Percentiles rank a stretch among this genome's conserved stretches.
Conservation (phyloP, 1,140 invertebrate genomes). For the Limonius californicus region DNA sequence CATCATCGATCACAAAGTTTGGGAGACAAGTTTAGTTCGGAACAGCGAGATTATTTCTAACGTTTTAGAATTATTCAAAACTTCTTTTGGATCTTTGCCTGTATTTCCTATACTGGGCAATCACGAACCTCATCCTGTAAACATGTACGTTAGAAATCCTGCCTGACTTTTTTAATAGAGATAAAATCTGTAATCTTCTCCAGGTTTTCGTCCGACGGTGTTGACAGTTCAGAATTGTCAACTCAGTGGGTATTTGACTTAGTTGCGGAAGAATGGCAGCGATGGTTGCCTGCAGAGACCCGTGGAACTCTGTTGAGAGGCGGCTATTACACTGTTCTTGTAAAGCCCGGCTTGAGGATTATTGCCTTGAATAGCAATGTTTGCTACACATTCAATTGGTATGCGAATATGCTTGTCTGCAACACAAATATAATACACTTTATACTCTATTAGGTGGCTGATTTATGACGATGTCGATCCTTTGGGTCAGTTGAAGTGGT, state of each 20-base stretch:
- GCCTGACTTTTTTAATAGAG: background rate
- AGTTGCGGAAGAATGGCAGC: conserved; percentile 59
- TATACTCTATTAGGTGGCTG: conserved; percentile 56
- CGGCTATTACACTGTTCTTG: conserved; percentile 66
- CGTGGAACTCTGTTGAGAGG: conserved; percentile 59
- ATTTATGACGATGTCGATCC: conserved; percentile 58
- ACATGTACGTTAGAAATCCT: conserved; percentile 59
- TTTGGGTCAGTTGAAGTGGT: conserved; percentile 70
- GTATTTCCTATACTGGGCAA: conserved; percentile 79
- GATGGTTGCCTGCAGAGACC: conserved; percentile 61
- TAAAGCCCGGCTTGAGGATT: conserved; percentile 62
- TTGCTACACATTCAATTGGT: conserved; percentile 71
- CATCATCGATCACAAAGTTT: conserved; percentile 76
- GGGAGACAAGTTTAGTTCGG: conserved; percentile 66
- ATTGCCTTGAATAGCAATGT: conserved; percentile 73
- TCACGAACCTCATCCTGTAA: conserved; percentile 82
- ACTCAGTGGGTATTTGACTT: conserved; percentile 68
- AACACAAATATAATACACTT: background rate
- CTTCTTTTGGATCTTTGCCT: conserved; percentile 54
- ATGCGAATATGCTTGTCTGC: conserved; percentile 36
- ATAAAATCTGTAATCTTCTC: too few species aligned
- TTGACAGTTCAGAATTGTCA: conserved; percentile 27
- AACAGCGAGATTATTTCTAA: conserved; percentile 49
- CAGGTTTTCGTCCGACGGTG: conserved; percentile 26
- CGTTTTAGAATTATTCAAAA: background rate